phyloP scores from a whole-genome alignment of 2,888 invertebrate species.

The Lepas anatifera region DNA sequence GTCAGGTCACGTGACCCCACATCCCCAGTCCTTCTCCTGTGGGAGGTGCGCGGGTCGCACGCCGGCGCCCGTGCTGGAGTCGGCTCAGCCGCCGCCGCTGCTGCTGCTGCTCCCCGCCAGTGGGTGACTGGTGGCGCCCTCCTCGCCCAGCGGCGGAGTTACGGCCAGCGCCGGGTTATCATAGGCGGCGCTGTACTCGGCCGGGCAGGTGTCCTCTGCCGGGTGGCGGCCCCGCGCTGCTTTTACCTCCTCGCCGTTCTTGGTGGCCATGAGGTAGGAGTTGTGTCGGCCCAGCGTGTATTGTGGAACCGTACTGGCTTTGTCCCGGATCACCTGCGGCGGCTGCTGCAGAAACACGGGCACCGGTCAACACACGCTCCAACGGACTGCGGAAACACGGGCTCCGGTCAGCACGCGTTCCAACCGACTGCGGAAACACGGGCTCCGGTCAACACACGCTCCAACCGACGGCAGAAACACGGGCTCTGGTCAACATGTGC shows the following conservation, averaged over 20 bases:
- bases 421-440: neutral
- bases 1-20: neutral
- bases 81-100: neutral
- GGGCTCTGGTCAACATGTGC: neutral
- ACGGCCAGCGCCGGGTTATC: neutral
- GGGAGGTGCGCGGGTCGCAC: neutral
- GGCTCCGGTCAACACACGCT: neutral
- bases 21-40: neutral
- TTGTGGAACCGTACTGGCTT: neutral
- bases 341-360: too few relatives aligned
- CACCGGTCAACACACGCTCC: too few relatives aligned
- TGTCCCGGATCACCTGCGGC: neutral
- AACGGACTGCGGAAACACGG: too few relatives aligned
- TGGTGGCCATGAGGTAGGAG: constrained; percentile 6
- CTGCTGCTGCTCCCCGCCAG: constrained; percentile 1
- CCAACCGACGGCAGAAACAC: neutral
- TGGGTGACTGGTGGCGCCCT: neutral
- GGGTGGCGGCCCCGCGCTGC: neutral
- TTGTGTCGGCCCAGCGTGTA: neutral
- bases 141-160: neutral
- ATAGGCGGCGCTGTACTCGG: constrained; percentile 4
- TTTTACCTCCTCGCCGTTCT: neutral
- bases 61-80: neutral
- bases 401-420: too few relatives aligned
- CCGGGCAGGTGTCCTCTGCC: neutral